A percentile compares a stretch with the other conserved stretches of the same genome.
phyloP scores from a whole-genome alignment of 2,113 vertebrate species.

The Istiophorus platypterus region DNA sequence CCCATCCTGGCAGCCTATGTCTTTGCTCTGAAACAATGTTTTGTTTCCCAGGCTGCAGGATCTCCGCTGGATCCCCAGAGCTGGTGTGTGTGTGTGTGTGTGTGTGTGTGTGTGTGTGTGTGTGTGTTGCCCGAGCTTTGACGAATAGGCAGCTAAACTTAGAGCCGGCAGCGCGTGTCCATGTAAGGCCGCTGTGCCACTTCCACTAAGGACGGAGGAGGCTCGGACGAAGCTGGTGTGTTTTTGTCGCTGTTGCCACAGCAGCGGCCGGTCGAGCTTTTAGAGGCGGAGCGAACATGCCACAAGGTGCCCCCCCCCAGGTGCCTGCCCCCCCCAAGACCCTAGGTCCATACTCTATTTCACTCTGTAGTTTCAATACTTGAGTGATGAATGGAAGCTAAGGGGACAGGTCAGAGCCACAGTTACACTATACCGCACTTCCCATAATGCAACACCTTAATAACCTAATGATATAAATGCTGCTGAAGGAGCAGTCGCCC shows the following conservation, averaged over 20 bases:
- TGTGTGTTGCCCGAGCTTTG: conserved; percentile 27
- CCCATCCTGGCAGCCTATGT: background rate
- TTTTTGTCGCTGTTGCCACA: too few species aligned
- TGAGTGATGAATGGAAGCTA: background rate
- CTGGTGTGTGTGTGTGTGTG: background rate
- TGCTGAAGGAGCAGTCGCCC: too few species aligned
- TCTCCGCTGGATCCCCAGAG: conserved; percentile 3
- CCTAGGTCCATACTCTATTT: too few species aligned
- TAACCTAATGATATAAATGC: too few species aligned
- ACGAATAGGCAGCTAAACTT: conserved; percentile 51
- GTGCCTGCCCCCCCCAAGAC: too few species aligned
- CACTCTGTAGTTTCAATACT: background rate
- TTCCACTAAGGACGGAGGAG: background rate
- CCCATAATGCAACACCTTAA: too few species aligned
- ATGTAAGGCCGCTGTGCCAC: conserved; percentile 64
- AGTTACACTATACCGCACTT: too few species aligned
- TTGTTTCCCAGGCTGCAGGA: conserved; percentile 17
- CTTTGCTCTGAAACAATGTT: conserved; percentile 8
- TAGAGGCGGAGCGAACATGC: too few species aligned
- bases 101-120: background rate
- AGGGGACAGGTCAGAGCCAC: too few species aligned
- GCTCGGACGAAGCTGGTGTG: too few species aligned
- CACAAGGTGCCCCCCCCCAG: too few species aligned
- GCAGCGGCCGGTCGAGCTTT: too few species aligned
- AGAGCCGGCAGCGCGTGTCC: conserved; percentile 56